Base-by-base conservation (phyloP, 2,888 invertebrate genomes). In the Arrhopalites spinosus region DNA sequence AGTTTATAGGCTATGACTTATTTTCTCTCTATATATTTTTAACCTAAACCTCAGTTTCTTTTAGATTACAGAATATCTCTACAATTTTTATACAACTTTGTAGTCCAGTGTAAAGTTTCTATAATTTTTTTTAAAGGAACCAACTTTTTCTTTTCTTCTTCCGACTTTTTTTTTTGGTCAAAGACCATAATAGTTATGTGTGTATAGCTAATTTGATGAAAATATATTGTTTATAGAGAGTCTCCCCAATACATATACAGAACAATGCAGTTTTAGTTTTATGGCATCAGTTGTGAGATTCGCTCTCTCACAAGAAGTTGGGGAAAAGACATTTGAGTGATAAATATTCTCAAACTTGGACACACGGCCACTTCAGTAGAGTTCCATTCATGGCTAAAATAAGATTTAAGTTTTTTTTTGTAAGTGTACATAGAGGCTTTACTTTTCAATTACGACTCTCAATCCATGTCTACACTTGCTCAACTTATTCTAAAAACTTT, bases 391-490 rank as follows among this genome's bases (percentile, higher is more conserved):
- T n/a, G n/a, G n/a, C n/a, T 23, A 7, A 63, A 5, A 25, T 8
- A 25, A 25, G 13, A 23, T 63, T 25, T 15, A 25, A 17, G 17
- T 17, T n/a, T n/a, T n/a, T n/a, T n/a, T n/a, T n/a, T n/a, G n/a
- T n/a, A n/a, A n/a, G n/a, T n/a, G n/a, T n/a, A n/a, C n/a, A n/a
- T n/a, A n/a, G n/a, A n/a, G n/a, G n/a, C n/a, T n/a, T n/a, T n/a
- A n/a, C 29, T 64, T 29, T 64, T 36, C 43, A 45, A 66, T 45
- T 43, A 36, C n/a, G n/a, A n/a, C n/a, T n/a, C n/a, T n/a, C n/a
- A n/a, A n/a, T n/a, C n/a, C n/a, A n/a, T n/a, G n/a, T n/a, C n/a
- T n/a, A n/a, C n/a, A n/a, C n/a, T n/a, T n/a, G n/a, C n/a, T n/a
- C n/a, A n/a, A n/a, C n/a, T n/a, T n/a, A n/a, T n/a, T n/a, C n/a